These are phyloP conservation scores for Lasiommata megera DNA, from an alignment of 2,888 invertebrate species.

Conservation along the genomic window DNA sequence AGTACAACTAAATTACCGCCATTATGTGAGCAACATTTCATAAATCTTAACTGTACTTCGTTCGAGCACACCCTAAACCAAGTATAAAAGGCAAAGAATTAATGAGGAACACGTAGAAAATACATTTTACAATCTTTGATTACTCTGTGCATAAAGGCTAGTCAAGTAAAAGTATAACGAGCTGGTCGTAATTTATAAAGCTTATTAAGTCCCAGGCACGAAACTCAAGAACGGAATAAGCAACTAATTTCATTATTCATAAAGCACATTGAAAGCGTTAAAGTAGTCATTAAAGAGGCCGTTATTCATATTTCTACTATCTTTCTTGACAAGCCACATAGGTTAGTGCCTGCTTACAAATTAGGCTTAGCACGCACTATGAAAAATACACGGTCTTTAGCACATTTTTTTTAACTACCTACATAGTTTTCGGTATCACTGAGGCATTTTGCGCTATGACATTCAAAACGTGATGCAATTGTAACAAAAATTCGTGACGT, in stretches of 20 bases:
- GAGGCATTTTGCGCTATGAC: too few relatives aligned
- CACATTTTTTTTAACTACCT: neutral
- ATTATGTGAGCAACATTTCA: too few relatives aligned
- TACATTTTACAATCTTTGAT: slow-evolving; percentile 47
- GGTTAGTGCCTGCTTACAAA: slow-evolving; percentile 70
- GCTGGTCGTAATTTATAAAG: slow-evolving; percentile 60
- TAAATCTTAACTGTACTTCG: neutral
- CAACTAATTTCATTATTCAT: slow-evolving; percentile 81
- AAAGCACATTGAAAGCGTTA: slow-evolving; percentile 80
- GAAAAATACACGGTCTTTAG: neutral
- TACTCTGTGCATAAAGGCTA: slow-evolving; percentile 44
- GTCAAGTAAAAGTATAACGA: slow-evolving; percentile 51
- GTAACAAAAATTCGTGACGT: too few relatives aligned
- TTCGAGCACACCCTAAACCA: neutral
- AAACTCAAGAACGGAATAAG: slow-evolving; percentile 74
- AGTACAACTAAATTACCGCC: too few relatives aligned
- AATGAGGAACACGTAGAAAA: slow-evolving; percentile 14
- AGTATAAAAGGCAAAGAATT: slow-evolving; percentile 12
- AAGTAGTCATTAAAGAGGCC: slow-evolving; percentile 75
- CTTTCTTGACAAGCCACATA: slow-evolving; percentile 66
- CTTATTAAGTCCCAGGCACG: slow-evolving; percentile 69
- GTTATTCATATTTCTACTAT: slow-evolving; percentile 76
- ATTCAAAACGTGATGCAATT: too few relatives aligned
- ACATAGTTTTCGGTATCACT: too few relatives aligned
- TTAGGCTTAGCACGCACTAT: slow-evolving; percentile 1